Base-by-base conservation (phyloP, 2,113 vertebrate species). In the Anarhynchus alexandrinus region DNA sequence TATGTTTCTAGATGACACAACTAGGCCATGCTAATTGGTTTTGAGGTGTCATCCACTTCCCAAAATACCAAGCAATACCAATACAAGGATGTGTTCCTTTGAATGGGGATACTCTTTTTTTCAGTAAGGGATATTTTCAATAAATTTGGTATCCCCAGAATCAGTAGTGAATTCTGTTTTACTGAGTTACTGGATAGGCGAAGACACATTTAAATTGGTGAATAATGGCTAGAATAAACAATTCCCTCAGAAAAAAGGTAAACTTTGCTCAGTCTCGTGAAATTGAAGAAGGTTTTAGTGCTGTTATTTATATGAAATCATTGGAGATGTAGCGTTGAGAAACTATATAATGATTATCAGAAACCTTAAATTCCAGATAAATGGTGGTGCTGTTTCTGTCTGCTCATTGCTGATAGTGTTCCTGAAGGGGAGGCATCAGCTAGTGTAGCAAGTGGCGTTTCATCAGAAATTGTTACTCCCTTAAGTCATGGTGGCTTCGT, bases 1-100 rank as follows among this genome's bases (percentile, higher is more conserved):
- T 77, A 27, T 86, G 82, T 64, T 82, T 59, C 79, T 80, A 83
- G 55, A 27, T 84, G 92, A 96, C 96, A 96, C 82, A 97, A 94
- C 82, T 64, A 34, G 96, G 94, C 82, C 85, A 81, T 78, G 42
- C 26, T 88, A 21, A 70, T 80, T 59, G 51, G 14, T 58, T 90
- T 77, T 77, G 71, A 88, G 36, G 55, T 15, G 3, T 77, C 55
- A 81, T n/a, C 64, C 32, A 20, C 82, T 90, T 93, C 80, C 87
- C 93, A 83, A 95, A 95, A 86, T 92, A 93, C 51, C 72, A 22
- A 43, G 61, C 19, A 66, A 49, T 66, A 70, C 51, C 57, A 47
- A 7, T 20, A 14, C n/a, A 66, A 72, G 36, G 58, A 32, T 49
- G 7, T 21, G 14, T 42, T 58, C 30, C 49, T 88, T 61, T 77